Base-by-base conservation (phyloP, 2,888 invertebrate genomes). In the Tetranychus piercei region DNA sequence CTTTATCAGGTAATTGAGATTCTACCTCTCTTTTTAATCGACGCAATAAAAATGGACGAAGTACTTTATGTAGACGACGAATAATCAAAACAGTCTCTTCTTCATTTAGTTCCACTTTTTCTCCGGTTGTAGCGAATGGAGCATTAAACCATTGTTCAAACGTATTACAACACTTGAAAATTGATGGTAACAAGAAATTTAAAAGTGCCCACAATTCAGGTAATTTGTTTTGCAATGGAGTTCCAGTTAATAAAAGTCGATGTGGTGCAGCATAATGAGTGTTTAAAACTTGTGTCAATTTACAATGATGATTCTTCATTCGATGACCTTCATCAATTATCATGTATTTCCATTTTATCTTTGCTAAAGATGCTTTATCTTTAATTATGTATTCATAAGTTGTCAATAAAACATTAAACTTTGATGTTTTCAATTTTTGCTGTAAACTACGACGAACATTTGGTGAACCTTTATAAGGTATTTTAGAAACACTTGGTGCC, bases 101-200 rank as follows among this genome's bases (percentile, higher is more conserved):
- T 83, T 96, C 95, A 82, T 99, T 99, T 80, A 99, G 82, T 82
- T 99, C 99, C 76, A 97, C 91, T 85, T 94, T 93, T 84, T 99
- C 99, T 75, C 97, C 97, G 6, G 99, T 99, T 43, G 96, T 96
- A 15, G 99, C 97, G 82, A 99, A 99, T 0, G 99, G 99, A 23
- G 99, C 99, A 83, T 99, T 99, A 84, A 99, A 99, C 97, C 99
- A 99, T 83, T 97, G 96, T 81, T 99, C 99, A 82, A 99, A 99
- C 0, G 97, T 99, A 76, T 92, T 92, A 81, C 94, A 94, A 72
- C 94, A 95, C 84, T 96, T 96, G 86, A 99, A 99, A 80, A 99
- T 99, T 23, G 94, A 94, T 0, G 99, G 99, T 80, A 99, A 85
- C 77, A 99, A 85, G 85, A 99, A 99, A 84, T 99, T 99, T 71